These are phyloP conservation scores for Piprites chloris DNA, from an alignment of 2,113 vertebrate species.

Conservation along the genomic window DNA sequence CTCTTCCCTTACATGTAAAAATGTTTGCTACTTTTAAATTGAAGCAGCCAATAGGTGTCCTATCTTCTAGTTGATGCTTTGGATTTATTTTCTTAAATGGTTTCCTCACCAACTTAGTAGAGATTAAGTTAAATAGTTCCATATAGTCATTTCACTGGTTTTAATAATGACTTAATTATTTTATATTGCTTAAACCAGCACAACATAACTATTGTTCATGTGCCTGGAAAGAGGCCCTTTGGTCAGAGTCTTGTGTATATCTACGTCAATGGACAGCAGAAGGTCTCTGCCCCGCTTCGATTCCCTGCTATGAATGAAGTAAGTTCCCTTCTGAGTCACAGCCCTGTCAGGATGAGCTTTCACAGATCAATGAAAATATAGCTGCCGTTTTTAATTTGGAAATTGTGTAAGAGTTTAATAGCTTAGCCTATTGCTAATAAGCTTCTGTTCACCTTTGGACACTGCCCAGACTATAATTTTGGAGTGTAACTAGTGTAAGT, in stretches of 20 bases:
- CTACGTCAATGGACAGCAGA: conserved; percentile 95
- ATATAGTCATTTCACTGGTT: not conserved
- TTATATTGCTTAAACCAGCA: conserved; percentile 77
- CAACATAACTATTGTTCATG: conserved; percentile 89
- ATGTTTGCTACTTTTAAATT: not conserved
- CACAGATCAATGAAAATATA: not conserved
- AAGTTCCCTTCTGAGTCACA: conserved; percentile 38
- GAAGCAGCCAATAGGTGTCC: not conserved
- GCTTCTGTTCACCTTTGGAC: not conserved
- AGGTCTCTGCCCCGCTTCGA: conserved; percentile 88
- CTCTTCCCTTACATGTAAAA: not conserved
- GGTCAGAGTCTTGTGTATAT: conserved; percentile 94
- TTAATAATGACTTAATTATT: not conserved
- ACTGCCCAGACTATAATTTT: not conserved
- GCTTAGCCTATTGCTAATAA: not conserved
- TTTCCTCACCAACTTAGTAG: not conserved
- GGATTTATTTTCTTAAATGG: not conserved
- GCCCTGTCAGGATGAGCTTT: not conserved
- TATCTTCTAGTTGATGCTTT: not conserved
- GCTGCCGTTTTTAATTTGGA: not conserved
- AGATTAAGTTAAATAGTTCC: not conserved
- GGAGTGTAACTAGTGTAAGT: not conserved
- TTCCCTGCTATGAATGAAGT: conserved; percentile 96
- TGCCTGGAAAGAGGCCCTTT: conserved; percentile 95
- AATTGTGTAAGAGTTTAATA: not conserved